Percentiles rank a stretch among this genome's conserved stretches.
phyloP scores from a whole-genome alignment of 2,888 invertebrate genomes.

The Trilocha varians region DNA sequence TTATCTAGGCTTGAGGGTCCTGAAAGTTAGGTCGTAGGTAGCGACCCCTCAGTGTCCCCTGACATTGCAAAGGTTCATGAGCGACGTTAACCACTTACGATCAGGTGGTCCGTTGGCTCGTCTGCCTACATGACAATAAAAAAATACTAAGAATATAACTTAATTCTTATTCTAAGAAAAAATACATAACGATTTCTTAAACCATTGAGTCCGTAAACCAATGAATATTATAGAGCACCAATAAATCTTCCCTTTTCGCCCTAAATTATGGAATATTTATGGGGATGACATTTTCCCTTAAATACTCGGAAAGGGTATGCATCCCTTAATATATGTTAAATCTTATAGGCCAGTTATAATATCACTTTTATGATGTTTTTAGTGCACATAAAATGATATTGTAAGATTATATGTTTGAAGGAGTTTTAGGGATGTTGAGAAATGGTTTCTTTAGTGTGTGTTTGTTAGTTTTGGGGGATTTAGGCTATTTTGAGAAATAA shows the following conservation, averaged over 20 bases:
- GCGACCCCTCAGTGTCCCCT: too few species aligned
- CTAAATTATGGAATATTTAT: neutral
- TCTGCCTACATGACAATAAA: too few species aligned
- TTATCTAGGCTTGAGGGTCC: too few species aligned
- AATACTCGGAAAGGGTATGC: neutral
- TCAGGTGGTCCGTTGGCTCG: too few species aligned
- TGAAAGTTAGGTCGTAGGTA: too few species aligned
- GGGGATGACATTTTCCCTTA: neutral
- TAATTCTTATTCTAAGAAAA: too few species aligned
- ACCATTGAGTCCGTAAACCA: neutral
- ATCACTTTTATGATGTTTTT: neutral
- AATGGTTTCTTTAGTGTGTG: too few species aligned
- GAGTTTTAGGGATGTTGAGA: neutral
- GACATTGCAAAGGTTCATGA: too few species aligned
- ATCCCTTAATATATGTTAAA: neutral
- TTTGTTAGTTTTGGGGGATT: constrained; percentile 1
- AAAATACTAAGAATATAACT: too few species aligned
- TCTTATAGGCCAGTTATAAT: neutral
- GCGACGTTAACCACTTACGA: too few species aligned
- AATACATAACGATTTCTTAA: neutral
- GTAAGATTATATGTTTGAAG: neutral
- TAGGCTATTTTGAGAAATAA: constrained; percentile 1
- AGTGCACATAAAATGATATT: neutral
- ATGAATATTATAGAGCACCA: neutral
- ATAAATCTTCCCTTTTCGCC: neutral